Evolutionary conservation across 2,113 vertebrate species (phyloP).

Genomic region (Engystomops pustulosus): DNA sequence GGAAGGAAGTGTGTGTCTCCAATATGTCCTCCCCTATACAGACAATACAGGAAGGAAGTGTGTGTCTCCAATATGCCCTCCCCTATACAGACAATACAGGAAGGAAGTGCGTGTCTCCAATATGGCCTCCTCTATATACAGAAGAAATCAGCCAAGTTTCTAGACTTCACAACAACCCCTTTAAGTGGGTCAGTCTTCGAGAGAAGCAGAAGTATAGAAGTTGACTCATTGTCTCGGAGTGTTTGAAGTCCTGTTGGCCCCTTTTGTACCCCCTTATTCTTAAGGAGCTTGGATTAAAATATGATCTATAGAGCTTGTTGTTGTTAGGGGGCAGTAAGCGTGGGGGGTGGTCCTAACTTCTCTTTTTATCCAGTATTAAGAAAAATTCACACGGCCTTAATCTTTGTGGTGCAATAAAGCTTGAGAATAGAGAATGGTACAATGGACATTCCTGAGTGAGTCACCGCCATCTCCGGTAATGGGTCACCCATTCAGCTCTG

Average conservation of each 20-base stretch:
- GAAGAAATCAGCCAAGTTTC: no score
- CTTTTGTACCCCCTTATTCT: background rate
- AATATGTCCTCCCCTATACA: no score
- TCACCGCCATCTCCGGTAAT: conserved; percentile 26
- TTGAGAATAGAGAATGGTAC: conserved; percentile 24
- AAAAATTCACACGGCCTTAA: conserved; percentile 51
- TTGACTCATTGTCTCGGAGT: background rate
- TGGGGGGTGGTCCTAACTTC: background rate
- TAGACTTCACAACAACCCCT: no score
- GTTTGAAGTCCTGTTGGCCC: background rate
- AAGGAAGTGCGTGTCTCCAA: background rate
- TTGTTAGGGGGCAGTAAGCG: background rate
- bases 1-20: no score
- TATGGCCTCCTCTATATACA: background rate
- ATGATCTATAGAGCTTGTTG: conserved; percentile 13
- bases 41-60: no score
- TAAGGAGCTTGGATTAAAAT: background rate
- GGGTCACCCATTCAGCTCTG: conserved; percentile 25
- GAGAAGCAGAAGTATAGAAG: background rate
- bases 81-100: background rate
- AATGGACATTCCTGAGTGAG: conserved; percentile 43
- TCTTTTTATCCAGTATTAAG: conserved; percentile 17
- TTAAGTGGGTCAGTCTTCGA: background rate
- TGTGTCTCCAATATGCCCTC: no score
- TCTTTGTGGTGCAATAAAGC: conserved; percentile 44